Evolutionary conservation across 2,113 vertebrate genomes (phyloP).

Genomic region (Dipodomys spectabilis): DNA sequence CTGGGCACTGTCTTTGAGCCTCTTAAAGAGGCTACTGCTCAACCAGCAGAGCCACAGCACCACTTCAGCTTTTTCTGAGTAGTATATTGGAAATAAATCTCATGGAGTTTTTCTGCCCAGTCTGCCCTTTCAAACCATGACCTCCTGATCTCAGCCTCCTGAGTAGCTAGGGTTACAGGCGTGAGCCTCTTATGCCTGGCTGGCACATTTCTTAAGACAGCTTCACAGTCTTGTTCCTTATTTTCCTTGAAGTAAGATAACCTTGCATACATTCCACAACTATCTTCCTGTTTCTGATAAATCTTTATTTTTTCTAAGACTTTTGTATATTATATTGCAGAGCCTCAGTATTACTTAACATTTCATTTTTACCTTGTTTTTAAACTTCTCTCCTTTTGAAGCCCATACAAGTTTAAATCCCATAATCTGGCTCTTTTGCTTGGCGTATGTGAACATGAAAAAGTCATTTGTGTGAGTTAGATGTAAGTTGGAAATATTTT

Average conservation of each 20-base stretch:
- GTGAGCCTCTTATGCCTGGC: too few species aligned
- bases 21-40: too few species aligned
- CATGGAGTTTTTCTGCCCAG: too few species aligned
- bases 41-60: too few species aligned
- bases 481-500: background rate
- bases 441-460: background rate
- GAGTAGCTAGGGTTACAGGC: too few species aligned
- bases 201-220: background rate
- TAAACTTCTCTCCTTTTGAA: background rate
- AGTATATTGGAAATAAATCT: too few species aligned
- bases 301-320: background rate
- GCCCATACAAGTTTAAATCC: background rate
- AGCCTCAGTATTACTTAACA: background rate
- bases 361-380: background rate
- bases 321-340: background rate
- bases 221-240: background rate
- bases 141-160: too few species aligned
- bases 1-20: too few species aligned
- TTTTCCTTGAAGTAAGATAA: slow-evolving; percentile 5
- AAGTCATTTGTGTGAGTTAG: background rate
- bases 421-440: background rate
- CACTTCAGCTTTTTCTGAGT: too few species aligned
- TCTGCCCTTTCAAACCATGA: too few species aligned
- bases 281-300: slow-evolving; percentile 25
- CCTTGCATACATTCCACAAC: background rate